Evolutionary conservation across 2,113 vertebrate species (phyloP).

Genomic region (Notarius lentiginosus): DNA sequence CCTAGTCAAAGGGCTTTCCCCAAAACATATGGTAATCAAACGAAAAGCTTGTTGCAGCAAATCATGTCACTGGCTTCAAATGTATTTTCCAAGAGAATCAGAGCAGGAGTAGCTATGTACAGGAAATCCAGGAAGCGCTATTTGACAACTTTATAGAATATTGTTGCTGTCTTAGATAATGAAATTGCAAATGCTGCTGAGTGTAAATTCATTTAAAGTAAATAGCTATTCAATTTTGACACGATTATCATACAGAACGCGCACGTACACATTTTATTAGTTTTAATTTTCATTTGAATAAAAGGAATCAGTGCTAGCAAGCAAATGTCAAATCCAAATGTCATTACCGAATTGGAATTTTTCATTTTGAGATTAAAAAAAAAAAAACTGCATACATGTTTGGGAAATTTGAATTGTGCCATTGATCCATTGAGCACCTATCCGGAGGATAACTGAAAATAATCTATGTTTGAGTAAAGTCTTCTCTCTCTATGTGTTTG

Average conservation of each 20-base stretch:
- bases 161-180: not conserved
- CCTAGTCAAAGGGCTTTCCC: not conserved
- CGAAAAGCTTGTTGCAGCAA: not conserved
- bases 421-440: not conserved
- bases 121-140: not conserved
- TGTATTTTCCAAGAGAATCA: not conserved
- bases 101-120: not conserved
- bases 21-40: not conserved
- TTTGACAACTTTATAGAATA: not conserved
- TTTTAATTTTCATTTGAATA: not conserved
- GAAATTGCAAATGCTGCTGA: not conserved
- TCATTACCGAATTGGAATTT: not conserved
- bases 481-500: not conserved
- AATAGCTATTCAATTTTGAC: not conserved
- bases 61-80: not conserved
- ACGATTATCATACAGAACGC: not conserved
- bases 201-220: not conserved
- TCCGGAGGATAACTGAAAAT: not conserved
- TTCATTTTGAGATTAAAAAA: not conserved
- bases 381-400: not conserved
- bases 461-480: slow-evolving; percentile 1
- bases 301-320: not conserved
- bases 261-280: not conserved
- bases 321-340: slow-evolving; percentile 3
- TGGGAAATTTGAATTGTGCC: not conserved